These are phyloP conservation scores for Alcis repandata DNA, from an alignment of 2,888 invertebrate species.

Conservation along the genomic window DNA sequence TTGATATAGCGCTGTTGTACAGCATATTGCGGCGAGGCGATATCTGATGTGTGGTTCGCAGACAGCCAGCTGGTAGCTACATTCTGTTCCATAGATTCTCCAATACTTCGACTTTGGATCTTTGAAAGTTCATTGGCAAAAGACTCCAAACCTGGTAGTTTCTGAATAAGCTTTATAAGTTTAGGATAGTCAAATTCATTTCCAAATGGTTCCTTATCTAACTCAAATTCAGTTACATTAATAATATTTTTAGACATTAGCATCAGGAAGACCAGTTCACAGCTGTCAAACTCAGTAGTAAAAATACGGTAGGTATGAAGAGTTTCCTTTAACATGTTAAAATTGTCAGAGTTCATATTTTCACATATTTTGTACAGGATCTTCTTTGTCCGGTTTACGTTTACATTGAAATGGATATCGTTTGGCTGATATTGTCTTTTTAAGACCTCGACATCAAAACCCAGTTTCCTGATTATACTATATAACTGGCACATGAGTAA, in stretches of 20 bases:
- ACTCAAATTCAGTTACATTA: conserved; percentile 52
- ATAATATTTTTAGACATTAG: conserved; percentile 75
- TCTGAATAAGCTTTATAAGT: conserved; percentile 68
- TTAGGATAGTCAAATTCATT: conserved; percentile 59
- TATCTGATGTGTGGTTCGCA: conserved; percentile 19
- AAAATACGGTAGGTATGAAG: conserved; percentile 67
- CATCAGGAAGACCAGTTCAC: conserved; percentile 74
- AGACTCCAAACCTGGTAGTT: conserved; percentile 59
- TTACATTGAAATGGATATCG: conserved; percentile 57
- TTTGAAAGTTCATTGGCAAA: conserved; percentile 61
- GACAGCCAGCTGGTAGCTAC: conserved; percentile 47
- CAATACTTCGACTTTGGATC: conserved; percentile 59
- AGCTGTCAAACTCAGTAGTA: conserved; percentile 65
- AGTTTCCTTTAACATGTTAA: conserved; percentile 67
- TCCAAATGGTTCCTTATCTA: conserved; percentile 48
- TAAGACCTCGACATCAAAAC: conserved; percentile 63
- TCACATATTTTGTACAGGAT: conserved; percentile 76
- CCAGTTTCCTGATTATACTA: conserved; percentile 71
- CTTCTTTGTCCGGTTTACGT: conserved; percentile 74
- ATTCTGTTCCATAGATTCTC: conserved; percentile 38
- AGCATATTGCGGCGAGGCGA: background rate
- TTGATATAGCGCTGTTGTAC: conserved; percentile 40
- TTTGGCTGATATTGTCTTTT: conserved; percentile 66
- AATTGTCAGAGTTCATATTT: conserved; percentile 62
- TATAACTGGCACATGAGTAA: conserved; percentile 72